Conservation (phyloP, 2,888 invertebrate species). For the Mimumesa dahlbomi region DNA sequence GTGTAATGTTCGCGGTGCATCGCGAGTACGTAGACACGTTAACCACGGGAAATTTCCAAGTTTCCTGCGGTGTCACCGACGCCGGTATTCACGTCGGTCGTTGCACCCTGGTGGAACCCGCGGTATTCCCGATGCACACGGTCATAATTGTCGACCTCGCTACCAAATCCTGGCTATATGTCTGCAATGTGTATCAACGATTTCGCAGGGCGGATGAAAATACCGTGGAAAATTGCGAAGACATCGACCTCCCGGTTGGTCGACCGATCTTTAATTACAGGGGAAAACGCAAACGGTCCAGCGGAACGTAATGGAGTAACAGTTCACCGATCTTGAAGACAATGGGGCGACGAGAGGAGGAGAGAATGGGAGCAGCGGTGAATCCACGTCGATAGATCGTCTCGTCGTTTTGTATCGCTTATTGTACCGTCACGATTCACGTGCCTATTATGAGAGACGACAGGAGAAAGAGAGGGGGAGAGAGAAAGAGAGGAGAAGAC, state of each 20-base stretch:
- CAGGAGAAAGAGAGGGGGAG: neutral
- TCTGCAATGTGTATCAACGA: no score
- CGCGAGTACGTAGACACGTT: constrained; percentile 17
- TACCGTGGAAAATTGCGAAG: constrained; percentile 19
- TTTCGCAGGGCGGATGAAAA: constrained; percentile 10
- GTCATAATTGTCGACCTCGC: no score
- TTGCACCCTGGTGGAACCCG: constrained; percentile 41
- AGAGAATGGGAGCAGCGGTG: constrained; percentile 10
- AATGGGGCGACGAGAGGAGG: constrained; percentile 10
- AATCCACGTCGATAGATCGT: constrained; percentile 40
- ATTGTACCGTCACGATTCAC: constrained; percentile 32
- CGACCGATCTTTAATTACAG: neutral
- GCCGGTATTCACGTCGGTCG: constrained; percentile 41
- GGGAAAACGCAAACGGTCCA: constrained; percentile 9
- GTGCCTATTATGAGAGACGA: constrained; percentile 5
- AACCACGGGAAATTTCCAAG: constrained; percentile 36
- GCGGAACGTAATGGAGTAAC: constrained; percentile 16
- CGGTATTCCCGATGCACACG: no score
- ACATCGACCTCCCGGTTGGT: constrained; percentile 3
- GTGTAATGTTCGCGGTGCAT: constrained; percentile 8
- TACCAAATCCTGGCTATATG: no score
- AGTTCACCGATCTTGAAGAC: constrained; percentile 21
- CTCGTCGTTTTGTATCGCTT: constrained; percentile 26
- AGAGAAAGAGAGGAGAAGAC: constrained; percentile 18
- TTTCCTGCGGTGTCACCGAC: constrained; percentile 28